Base-by-base conservation (phyloP, 2,888 invertebrate species). In the Torymus auratus region DNA sequence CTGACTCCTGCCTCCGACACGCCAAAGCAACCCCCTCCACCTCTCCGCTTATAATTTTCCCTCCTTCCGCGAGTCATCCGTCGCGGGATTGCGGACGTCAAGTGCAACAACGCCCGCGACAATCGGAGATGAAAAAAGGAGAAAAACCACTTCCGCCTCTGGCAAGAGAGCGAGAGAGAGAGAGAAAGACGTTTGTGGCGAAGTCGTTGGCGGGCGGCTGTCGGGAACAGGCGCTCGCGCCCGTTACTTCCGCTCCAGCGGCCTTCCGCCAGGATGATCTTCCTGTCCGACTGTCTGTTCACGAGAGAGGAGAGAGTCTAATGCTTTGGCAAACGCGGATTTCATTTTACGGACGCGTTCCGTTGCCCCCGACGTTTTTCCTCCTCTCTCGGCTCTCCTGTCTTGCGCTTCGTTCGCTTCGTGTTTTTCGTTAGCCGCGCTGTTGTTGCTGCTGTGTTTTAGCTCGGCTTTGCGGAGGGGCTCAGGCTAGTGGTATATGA, bases 11-110 rank as follows among this genome's bases (percentile, higher is more conserved):
- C 7, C 7, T 41, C 41, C 41, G 41, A 41, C 41, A 41, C 7
- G 7, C 41, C 41, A 41, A 41, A 41, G 7, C 41, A 15, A 14
- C 15, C 50, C 23, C 11, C 5, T 14, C 17, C 52, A 20, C 10
- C 10, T 11, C 2, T 17, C 23, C 86, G 86, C 87, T 88, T 89
- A 91, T 90, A 90, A 91, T 90, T 90, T 87, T 84, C 78, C 83
- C 28, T 41, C 41, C 41, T 41, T 7, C 82, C 80, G 83, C 56
- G 72, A 76, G 61, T 78, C 78, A 78, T 78, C 62, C 56, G 52
- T 68, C 74, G 75, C 82, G 87, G 89, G 88, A 90, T 91, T 91
- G 89, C 88, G 84, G 87, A 88, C 85, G 90, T 90, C 91, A 90
- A 86, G 85, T 87, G 87, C 90, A 90, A 87, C 84, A 83, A 41